phyloP scores from a whole-genome alignment of 2,797 vertebrate genomes.

The Helarctos malayanus region DNA sequence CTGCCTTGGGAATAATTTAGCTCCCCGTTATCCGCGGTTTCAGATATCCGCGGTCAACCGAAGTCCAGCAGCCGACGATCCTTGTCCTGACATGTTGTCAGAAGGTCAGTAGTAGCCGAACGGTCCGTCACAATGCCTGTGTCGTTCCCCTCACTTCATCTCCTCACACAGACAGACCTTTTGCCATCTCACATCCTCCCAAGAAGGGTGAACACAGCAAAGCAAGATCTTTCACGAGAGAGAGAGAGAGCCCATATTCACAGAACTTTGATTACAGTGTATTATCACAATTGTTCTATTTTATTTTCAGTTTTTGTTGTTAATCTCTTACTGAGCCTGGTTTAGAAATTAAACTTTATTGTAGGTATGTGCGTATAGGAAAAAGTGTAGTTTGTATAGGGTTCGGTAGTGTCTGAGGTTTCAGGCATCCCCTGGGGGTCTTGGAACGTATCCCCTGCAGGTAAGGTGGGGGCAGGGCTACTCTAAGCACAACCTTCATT shows the following conservation, averaged over 20 bases:
- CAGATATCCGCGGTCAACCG: background rate
- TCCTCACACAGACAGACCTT: background rate
- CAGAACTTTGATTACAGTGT: background rate
- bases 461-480: background rate
- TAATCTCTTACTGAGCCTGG: background rate
- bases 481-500: background rate
- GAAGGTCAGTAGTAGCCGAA: background rate
- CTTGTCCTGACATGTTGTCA: background rate
- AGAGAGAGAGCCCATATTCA: background rate
- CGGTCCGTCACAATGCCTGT: rapidly evolving
- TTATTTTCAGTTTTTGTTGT: background rate
- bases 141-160: background rate
- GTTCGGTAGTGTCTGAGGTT: background rate
- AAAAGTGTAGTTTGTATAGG: background rate
- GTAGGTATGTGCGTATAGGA: background rate
- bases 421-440: background rate
- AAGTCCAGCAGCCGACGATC: background rate
- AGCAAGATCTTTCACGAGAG: background rate
- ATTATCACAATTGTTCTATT: background rate
- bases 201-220: background rate
- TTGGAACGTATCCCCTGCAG: background rate
- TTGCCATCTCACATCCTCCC: background rate
- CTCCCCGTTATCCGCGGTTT: background rate
- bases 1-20: background rate
- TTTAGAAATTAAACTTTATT: background rate